Evolutionary conservation across 2,888 invertebrate genomes (phyloP), one percentile per base, ranked within the genome.

Genomic region (Brenthis daphne): DNA sequence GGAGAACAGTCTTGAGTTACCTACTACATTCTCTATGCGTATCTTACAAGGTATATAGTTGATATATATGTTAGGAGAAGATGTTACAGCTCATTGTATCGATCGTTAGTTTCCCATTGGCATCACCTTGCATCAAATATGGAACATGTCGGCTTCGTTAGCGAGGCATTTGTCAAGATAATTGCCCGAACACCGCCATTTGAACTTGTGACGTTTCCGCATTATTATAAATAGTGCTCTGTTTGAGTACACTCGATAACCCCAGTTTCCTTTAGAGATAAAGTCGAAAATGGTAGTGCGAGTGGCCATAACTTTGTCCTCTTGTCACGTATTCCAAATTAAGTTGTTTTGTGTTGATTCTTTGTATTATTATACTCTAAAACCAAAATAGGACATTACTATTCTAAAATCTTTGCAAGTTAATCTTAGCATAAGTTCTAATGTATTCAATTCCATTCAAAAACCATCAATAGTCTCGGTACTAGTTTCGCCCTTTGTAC

Each of bases 81-180:
- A 75, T 74, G 78, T 77, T 76, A 78, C 75, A 79, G 73, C 72
- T 75, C 76, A 80, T 84, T 85, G 84, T 85, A 78, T 76, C 77
- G 81, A 84, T 88, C 85, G 84, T 88, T 87, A 88, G 83, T 85
- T 85, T 82, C 82, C 84, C 85, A 86, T 88, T 85, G 80, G 79
- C 79, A 81, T 85, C 85, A 84, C 81, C 80, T 80, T 81, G 79
- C 78, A 80, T 84, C 80, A 79, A 82, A 84, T 77, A 84, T 81
- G 84, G 80, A 79, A 80, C 77, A 77, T 79, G 83, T 83, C 84
- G 82, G 77, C 83, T 88, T 89, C 89, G 86, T 89, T 90, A 90
- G 88, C 80, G 75, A 80, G 83, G 84, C 86, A 89, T 90, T 90
- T 89, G 89, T 89, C 87, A 88, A 87, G 86, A 88, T 88, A 89